These are phyloP conservation scores for Aproaerema taeniolella DNA, from an alignment of 2,888 invertebrate species.

Conservation along the genomic window DNA sequence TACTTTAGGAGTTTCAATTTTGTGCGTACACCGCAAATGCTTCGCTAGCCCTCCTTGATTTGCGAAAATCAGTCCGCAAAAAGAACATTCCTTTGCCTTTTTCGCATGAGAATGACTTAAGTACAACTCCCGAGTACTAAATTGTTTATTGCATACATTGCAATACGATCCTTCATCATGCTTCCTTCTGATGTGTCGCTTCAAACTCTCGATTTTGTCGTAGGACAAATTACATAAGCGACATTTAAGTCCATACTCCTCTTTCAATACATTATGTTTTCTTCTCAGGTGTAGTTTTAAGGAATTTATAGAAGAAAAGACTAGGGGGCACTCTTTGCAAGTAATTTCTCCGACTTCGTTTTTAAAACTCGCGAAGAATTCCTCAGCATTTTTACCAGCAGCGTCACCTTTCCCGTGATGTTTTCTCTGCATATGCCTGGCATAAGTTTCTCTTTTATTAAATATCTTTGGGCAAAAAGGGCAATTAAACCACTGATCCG, in stretches of 20 bases:
- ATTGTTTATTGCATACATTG: constrained; percentile 57
- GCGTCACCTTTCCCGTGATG: constrained; percentile 47
- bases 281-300: constrained; percentile 64
- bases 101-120: constrained; percentile 56
- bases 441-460: constrained; percentile 57
- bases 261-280: constrained; percentile 57
- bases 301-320: constrained; percentile 56
- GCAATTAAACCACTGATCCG: constrained; percentile 52
- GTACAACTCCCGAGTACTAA: constrained; percentile 49
- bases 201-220: constrained; percentile 64
- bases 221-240: constrained; percentile 64
- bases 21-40: constrained; percentile 58
- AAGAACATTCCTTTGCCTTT: constrained; percentile 49
- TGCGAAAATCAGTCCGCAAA: constrained; percentile 61
- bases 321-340: constrained; percentile 56
- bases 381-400: constrained; percentile 20
- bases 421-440: constrained; percentile 61
- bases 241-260: constrained; percentile 60
- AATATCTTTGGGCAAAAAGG: constrained; percentile 61
- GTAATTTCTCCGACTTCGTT: constrained; percentile 56
- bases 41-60: constrained; percentile 56
- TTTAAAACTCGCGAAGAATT: constrained; percentile 32
- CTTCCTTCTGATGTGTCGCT: constrained; percentile 59
- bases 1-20: constrained; percentile 50
- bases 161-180: constrained; percentile 55